Conservation (phyloP, 2,888 invertebrate genomes). For the Acrocera orbiculus region DNA sequence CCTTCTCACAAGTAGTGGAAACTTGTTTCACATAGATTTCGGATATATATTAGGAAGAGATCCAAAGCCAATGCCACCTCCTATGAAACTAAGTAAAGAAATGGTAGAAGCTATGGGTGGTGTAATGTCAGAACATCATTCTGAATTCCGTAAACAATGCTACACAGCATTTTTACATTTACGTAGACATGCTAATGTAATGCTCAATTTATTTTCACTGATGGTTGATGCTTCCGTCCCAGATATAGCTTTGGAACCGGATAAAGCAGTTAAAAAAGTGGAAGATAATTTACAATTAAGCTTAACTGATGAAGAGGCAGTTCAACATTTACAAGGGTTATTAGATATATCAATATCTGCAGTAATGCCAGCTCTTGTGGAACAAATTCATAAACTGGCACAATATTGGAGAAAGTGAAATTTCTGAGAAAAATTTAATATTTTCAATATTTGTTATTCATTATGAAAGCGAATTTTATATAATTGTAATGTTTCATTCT, state of each 20-base stretch:
- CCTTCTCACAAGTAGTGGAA: conserved; percentile 74
- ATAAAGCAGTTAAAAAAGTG: conserved; percentile 96
- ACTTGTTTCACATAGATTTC: conserved; percentile 94
- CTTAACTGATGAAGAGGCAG: conserved; percentile 90
- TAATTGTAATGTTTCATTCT: too few relatives aligned
- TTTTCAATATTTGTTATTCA: too few relatives aligned
- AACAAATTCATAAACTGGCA: conserved; percentile 92
- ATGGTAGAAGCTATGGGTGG: conserved; percentile 99
- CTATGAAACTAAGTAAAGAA: conserved; percentile 97
- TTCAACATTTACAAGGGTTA: conserved; percentile 82
- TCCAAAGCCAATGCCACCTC: conserved; percentile 96
- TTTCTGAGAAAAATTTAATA: too few relatives aligned
- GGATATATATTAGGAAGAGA: conserved; percentile 91
- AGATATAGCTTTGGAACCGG: conserved; percentile 95
- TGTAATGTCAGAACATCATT: conserved; percentile 76
- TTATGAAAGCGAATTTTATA: too few relatives aligned
- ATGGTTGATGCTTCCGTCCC: conserved; percentile 99
- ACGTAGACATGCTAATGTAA: conserved; percentile 83
- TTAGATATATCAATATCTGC: conserved; percentile 89
- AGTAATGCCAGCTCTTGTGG: conserved; percentile 89
- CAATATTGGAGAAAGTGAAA: conserved; percentile 76
- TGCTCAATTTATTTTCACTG: conserved; percentile 90
- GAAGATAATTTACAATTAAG: conserved; percentile 79
- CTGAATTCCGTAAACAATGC: conserved; percentile 84
- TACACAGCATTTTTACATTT: conserved; percentile 93